Base-by-base conservation (phyloP, 2,888 invertebrate species). In the Coelogynopora nodosa region DNA sequence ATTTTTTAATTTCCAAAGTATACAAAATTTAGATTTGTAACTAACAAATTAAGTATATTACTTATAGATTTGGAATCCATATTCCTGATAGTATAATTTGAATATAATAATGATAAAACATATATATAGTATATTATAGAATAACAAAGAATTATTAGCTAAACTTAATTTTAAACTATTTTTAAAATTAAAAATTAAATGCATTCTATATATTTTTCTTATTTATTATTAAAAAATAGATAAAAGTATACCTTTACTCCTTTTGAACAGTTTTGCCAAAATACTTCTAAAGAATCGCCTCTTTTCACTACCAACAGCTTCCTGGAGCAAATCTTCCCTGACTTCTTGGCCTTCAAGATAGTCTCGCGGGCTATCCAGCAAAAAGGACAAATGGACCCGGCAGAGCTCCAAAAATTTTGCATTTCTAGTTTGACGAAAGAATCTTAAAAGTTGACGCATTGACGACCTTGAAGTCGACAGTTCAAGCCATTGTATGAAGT, bases 401-500 rank as follows among this genome's bases (percentile, higher is more conserved):
- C 74, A 74, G 74, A 74, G 74, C 74, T 74, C 74, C 10, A 74
- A 26, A 23, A 74, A 74, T 74, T 74, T 74, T 5, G 74, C 18
- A 23, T 74, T 74, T 26, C 74, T 5, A 5, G 74, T 74, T 26
- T 74, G 74, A 26, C 74, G 74, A 23, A 13, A 74, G 27, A 74
- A 74, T 13, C 74, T 10, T 2, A 74, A 23, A 13, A 74, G 74
- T 26, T 74, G 23, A n/a, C 27, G 74, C 74, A 74, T 74, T 2
- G 74, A 74, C 5, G 74, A 26, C 23, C 23, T 74, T 74, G 74
- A 74, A 10, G 74, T 74, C 2, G 74, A 74, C 23, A 74, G 23
- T 23, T 74, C 74, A 5, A 74, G 74, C 74, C 74, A 74, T 5
- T 74, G 23, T n/a, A 26, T 74, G 74, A 74, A 74, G 74, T 74